phyloP scores from a whole-genome alignment of 1,140 invertebrate species.

The Zaprionus ornatus region DNA sequence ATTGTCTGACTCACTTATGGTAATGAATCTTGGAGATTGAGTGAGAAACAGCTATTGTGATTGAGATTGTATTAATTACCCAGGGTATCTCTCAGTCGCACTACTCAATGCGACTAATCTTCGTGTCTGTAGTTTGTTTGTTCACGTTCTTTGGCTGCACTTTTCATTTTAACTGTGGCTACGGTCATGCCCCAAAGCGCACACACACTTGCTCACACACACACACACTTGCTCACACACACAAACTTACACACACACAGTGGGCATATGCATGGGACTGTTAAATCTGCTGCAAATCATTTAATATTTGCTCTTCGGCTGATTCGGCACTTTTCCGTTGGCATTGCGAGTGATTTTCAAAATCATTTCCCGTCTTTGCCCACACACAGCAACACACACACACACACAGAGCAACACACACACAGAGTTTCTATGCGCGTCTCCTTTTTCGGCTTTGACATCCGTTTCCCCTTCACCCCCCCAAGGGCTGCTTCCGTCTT shows the following conservation, averaged over 20 bases:
- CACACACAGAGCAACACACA: no score
- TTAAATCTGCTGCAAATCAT: conserved; percentile 62
- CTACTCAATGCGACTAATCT: not conserved
- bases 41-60: not conserved
- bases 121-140: not conserved
- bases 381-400: no score
- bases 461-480: conserved; percentile 3
- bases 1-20: no score
- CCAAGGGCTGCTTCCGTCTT: not conserved
- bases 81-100: not conserved
- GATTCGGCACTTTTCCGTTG: conserved; percentile 61
- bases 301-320: conserved; percentile 63
- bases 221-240: not conserved
- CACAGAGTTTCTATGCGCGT: not conserved
- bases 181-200: conserved; percentile 32
- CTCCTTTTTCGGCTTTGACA: conserved; percentile 11
- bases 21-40: no score
- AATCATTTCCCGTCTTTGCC: conserved; percentile 40
- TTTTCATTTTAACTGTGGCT: conserved; percentile 46
- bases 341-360: conserved; percentile 55
- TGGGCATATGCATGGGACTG: conserved; percentile 37
- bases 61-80: not conserved
- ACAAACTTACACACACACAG: not conserved
- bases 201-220: conserved; percentile 2
- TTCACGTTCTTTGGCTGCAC: conserved; percentile 13